Evolutionary conservation across 2,113 vertebrate species (phyloP).

Genomic region (Dipodomys stephensi): DNA sequence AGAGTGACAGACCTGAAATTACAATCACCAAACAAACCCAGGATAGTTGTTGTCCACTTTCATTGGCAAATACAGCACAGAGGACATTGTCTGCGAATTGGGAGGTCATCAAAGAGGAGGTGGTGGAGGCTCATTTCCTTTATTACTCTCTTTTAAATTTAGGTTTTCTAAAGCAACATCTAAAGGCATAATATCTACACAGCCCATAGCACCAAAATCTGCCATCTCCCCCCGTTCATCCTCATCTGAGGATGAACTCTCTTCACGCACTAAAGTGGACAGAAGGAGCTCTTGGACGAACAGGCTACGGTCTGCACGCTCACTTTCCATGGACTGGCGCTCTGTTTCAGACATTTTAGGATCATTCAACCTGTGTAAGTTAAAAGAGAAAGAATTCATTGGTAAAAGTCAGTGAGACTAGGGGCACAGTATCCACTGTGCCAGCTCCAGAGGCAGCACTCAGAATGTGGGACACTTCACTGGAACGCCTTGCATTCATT

Average conservation of each 20-base stretch:
- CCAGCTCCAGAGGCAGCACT: background rate
- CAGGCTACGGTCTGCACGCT: constrained; percentile 97
- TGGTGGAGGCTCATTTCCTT: constrained; percentile 98
- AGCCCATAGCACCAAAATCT: constrained; percentile 99
- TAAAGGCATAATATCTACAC: constrained; percentile 99
- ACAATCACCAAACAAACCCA: constrained; percentile 98
- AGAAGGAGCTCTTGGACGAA: constrained; percentile 99
- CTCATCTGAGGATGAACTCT: constrained; percentile 99
- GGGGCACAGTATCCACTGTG: accelerated
- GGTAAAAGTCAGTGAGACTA: background rate
- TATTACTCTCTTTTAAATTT: constrained; percentile 98
- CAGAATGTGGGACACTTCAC: background rate
- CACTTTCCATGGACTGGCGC: constrained; percentile 95
- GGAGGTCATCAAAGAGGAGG: constrained; percentile 99
- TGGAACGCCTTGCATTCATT: background rate
- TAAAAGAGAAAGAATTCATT: constrained; percentile 55
- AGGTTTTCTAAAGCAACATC: constrained; percentile 99
- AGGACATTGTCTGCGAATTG: constrained; percentile 98
- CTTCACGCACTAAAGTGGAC: constrained; percentile 97
- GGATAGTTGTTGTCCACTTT: constrained; percentile 95
- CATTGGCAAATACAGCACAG: constrained; percentile 99
- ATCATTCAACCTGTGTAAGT: constrained; percentile 94
- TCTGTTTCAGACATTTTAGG: constrained; percentile 98
- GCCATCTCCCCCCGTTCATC: constrained; percentile 97
- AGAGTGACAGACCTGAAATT: constrained; percentile 99